Base-by-base conservation (phyloP, 2,888 invertebrate species). In the Campoplex nolae region DNA sequence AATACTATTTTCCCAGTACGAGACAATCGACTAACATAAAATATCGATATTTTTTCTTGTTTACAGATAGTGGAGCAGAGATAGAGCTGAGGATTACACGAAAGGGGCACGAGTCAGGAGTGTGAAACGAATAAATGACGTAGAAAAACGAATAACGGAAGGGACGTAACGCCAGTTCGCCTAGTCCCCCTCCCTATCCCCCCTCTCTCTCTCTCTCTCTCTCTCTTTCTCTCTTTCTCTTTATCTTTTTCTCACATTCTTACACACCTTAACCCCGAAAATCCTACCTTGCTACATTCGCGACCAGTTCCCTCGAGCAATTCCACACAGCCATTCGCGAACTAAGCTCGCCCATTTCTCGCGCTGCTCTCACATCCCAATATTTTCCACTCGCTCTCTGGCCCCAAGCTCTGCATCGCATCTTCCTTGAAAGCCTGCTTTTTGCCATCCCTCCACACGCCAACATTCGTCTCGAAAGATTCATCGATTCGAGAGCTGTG, bases 151-250 rank as follows among this genome's bases (percentile, higher is more conserved):
- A 92, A 90, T 92, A 93, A 90, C 93, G 93, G 92, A 94, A 94
- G 92, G 92, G 93, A 93, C 93, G 92, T 93, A 92, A 93, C 93
- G 94, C 93, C 93, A 93, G 93, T 91, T 93, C 91, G 92, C 92
- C 90, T 80, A 80, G 78, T 95, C 83, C 88, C 89, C 87, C 86
- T 81, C 93, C 94, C 93, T 91, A 93, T 90, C 93, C 94, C 94
- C 94, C 94, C 95, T 84, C 71, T 76, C 79, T 74, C 82, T 80
- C 82, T 65, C 77, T 95, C 80, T 80, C 76, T 85, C 85, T 80
- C 76, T 86, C 88, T 89, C 76, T 86, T 88, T 89, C 90, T 38
- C 38, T 74, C 82, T 80, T 83, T 65, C 77, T 95, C 80, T 80
- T 78, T 85, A 86, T 80, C 78, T 86, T 89, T 89, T 88, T 77